Conservation (phyloP, 2,797 vertebrate species). For the Naso thynnoides region DNA sequence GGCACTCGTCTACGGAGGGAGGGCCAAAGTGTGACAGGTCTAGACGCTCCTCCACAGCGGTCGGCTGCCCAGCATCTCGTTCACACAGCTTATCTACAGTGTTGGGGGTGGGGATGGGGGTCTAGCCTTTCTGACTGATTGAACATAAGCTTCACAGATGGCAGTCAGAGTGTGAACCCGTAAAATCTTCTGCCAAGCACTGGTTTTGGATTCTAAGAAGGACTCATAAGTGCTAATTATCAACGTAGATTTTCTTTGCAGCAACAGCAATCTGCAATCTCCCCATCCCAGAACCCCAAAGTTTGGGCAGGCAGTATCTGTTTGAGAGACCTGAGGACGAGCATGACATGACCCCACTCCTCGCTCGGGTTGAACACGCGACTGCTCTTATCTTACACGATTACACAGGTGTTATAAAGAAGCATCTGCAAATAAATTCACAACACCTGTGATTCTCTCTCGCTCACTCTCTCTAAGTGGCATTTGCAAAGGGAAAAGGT, state of each 20-base stretch:
- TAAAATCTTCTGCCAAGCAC: conserved; percentile 44
- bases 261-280: conserved; percentile 33
- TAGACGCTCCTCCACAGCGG: conserved; percentile 36
- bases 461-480: conserved; percentile 75
- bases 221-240: conserved; percentile 67
- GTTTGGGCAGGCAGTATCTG: conserved; percentile 61
- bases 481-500: conserved; percentile 81
- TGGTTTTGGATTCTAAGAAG: conserved; percentile 47
- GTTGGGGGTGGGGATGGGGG: no score
- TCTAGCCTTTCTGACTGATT: conserved; percentile 43
- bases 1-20: conserved; percentile 7
- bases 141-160: conserved; percentile 47
- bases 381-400: conserved; percentile 46
- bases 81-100: conserved; percentile 21
- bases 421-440: conserved; percentile 73
- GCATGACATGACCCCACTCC: conserved; percentile 14
- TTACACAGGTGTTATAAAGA: conserved; percentile 57
- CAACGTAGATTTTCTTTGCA: conserved; percentile 9
- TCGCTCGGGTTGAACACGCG: conserved; percentile 31
- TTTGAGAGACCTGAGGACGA: conserved; percentile 65
- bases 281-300: conserved; percentile 47
- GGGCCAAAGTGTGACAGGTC: conserved; percentile 30
- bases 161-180: conserved; percentile 51
- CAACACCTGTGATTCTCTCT: conserved; percentile 54
- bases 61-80: conserved; percentile 39